A percentile compares a stretch with the other conserved stretches of the same genome.
Evolutionary conservation across 2,888 invertebrate species (phyloP).

Genomic region (Lycaena phlaeas): DNA sequence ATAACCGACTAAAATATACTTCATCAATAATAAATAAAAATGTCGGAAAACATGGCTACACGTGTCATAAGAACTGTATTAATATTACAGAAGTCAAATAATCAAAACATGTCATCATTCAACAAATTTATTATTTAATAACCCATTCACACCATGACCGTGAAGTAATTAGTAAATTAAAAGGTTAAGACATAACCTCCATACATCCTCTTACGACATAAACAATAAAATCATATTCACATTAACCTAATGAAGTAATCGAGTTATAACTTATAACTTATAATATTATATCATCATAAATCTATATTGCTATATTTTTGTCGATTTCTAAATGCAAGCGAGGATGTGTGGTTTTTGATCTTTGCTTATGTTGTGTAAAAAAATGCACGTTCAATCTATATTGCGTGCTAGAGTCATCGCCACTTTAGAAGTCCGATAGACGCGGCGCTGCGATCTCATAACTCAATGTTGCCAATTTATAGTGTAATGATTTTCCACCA

Average conservation of each 20-base stretch:
- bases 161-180: not conserved
- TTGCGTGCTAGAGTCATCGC: not conserved
- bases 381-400: not conserved
- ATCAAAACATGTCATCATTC: not conserved
- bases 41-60: too few species aligned
- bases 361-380: not conserved
- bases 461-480: too few species aligned
- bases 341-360: too few species aligned
- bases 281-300: not conserved
- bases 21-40: too few species aligned
- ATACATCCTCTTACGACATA: constrained; percentile 5
- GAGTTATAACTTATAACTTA: too few species aligned
- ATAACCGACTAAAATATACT: too few species aligned
- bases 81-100: too few species aligned
- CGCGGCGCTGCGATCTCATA: too few species aligned
- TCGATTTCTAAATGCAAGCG: not conserved
- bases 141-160: not conserved
- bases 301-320: not conserved
- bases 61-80: too few species aligned
- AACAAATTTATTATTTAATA: not conserved
- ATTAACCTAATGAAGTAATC: not conserved
- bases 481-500: too few species aligned
- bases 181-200: not conserved
- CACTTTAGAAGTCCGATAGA: too few species aligned
- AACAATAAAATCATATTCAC: not conserved